These are phyloP conservation scores for Turritopsis dohrnii DNA, from an alignment of 30 jellyfish, hydroid and myxozoan genomes.

Conservation along the genomic window DNA sequence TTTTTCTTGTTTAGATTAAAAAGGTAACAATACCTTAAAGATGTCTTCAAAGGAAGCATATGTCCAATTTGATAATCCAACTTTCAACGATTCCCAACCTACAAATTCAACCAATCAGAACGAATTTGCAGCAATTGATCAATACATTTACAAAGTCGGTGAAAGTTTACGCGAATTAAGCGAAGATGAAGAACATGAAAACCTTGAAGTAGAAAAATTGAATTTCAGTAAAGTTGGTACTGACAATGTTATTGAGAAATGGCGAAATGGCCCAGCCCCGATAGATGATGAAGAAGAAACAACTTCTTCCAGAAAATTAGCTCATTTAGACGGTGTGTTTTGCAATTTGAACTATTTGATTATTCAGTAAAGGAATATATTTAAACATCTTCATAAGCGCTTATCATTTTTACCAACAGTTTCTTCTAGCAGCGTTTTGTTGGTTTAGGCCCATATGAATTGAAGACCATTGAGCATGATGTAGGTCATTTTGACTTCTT, in stretches of 20 bases:
- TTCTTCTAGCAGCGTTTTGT: too few relatives aligned
- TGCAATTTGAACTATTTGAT: neutral
- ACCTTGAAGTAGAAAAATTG: neutral
- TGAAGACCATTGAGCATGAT: neutral
- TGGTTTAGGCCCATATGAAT: neutral
- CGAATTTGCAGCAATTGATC: neutral
- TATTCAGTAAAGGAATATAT: too few relatives aligned
- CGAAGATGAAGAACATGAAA: neutral
- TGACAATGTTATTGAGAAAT: neutral
- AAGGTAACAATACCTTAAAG: too few relatives aligned
- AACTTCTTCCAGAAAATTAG: neutral
- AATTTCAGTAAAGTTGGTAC: neutral
- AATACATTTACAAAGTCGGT: neutral
- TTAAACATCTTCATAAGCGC: too few relatives aligned
- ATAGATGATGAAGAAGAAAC: neutral
- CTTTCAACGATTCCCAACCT: neutral
- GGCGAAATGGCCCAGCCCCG: conserved; percentile 16
- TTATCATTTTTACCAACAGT: too few relatives aligned
- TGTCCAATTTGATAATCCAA: neutral
- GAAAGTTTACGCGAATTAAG: neutral
- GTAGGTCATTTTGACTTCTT: neutral
- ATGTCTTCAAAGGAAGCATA: neutral
- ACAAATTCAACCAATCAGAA: neutral
- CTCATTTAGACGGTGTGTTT: neutral
- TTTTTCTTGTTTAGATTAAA: too few relatives aligned